Evolutionary conservation across 1,140 invertebrate species (phyloP).

Genomic region (Rhyacophila brunnea): DNA sequence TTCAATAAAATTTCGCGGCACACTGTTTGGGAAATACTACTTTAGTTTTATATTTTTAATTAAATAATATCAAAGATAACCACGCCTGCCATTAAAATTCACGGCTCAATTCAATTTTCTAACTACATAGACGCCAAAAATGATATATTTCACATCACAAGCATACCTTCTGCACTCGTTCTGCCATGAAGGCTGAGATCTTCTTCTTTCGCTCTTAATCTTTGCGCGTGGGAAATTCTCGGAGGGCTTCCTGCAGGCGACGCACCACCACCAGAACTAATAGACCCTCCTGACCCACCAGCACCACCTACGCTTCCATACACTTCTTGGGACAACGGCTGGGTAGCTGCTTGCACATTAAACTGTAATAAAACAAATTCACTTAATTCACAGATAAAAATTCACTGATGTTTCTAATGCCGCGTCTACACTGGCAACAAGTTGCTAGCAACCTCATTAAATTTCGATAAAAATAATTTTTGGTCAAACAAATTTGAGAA

Average conservation of each 20-base stretch:
- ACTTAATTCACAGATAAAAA: too few species aligned
- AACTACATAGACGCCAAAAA: neutral
- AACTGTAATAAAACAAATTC: conserved; percentile 40
- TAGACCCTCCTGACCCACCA: conserved; percentile 41
- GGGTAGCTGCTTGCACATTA: conserved; percentile 46
- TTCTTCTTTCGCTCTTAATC: conserved; percentile 54
- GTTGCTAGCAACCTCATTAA: too few species aligned
- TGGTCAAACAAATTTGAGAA: too few species aligned
- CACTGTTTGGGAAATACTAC: too few species aligned
- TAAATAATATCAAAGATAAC: too few species aligned
- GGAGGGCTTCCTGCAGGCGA: conserved; percentile 37
- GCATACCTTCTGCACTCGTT: conserved; percentile 55
- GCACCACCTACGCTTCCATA: conserved; percentile 37
- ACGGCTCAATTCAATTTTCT: too few species aligned
- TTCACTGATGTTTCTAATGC: too few species aligned
- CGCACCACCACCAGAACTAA: conserved; percentile 36
- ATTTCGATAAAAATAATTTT: too few species aligned
- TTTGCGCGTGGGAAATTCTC: conserved; percentile 42
- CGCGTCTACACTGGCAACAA: too few species aligned
- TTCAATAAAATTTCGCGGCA: too few species aligned
- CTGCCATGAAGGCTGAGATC: conserved; percentile 57
- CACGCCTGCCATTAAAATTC: too few species aligned
- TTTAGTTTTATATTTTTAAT: too few species aligned
- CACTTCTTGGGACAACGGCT: conserved; percentile 39
- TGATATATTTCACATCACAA: neutral